Base-by-base conservation (phyloP, 2,797 vertebrate species). In the Chrosomus eos region DNA sequence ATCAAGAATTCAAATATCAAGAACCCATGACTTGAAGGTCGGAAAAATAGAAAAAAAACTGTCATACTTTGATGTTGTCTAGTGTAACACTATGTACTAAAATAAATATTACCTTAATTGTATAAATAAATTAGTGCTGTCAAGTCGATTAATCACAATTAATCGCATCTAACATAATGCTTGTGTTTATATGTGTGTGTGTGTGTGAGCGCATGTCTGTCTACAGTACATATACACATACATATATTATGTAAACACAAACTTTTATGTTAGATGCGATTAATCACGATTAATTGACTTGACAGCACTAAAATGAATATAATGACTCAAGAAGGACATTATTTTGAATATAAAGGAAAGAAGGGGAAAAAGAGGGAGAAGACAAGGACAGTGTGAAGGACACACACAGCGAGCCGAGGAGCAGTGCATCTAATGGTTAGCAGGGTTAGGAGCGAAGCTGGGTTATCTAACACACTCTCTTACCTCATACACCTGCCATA, bases 401-500 rank as follows among this genome's bases (percentile, higher is more conserved):
- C 16, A 74, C 43, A 43, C 23, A 60, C 70, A 60, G 40, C 16
- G 74, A 88, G 87, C 80, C 48, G 66, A 53, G 70, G 76, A 51
- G 72, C 80, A 85, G 66, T 45, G 62, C 81, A 67, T 75, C 74
- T 73, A 86, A 72, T 31, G 68, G 51, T 67, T 72, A 51, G 73
- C 64, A 88, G 60, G 89, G 95, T 97, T 97, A 97, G 95, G 89
- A 94, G 79, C 82, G 88, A 86, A 89, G 83, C 53, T 87, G 92
- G 87, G 90, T 86, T 90, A 90, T 76, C 53, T 87, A 91, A 92
- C 89, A 80, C 82, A 94, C 83, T 94, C 77, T 94, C 98, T 99
- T 99, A 99, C 98, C 98, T 99, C 98, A 87, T 97, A 98, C 90
- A 99, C 98, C 98, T 99, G 97, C 95, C 96, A 83, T 93, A 94